phyloP scores from a whole-genome alignment of 2,888 invertebrate species.

The Ceraclea dissimilis region DNA sequence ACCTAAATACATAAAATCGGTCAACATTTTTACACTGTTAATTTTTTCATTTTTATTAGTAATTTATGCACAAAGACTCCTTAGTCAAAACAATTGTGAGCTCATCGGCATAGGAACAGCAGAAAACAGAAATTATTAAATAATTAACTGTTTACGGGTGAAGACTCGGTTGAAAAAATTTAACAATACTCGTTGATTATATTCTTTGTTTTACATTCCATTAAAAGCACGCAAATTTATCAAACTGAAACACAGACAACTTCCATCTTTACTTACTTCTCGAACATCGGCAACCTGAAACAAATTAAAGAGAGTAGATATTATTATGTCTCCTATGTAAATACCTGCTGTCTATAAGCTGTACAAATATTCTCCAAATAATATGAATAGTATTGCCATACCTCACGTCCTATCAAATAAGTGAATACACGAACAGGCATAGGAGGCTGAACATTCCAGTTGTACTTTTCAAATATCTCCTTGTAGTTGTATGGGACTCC shows the following conservation, averaged over 20 bases:
- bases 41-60: background rate
- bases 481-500: constrained; percentile 93
- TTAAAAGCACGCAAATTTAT: no score
- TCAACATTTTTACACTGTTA: background rate
- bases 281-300: constrained; percentile 24
- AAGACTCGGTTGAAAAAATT: no score
- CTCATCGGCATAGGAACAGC: no score
- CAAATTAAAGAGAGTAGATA: background rate
- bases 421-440: constrained; percentile 94
- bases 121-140: no score
- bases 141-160: no score
- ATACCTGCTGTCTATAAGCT: no score
- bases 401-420: constrained; percentile 91
- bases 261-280: constrained; percentile 12
- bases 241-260: no score
- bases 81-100: background rate
- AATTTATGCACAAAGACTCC: background rate
- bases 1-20: constrained; percentile 52
- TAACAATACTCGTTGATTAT: no score
- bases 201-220: no score
- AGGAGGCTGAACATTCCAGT: constrained; percentile 66
- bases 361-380: background rate
- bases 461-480: constrained; percentile 85
- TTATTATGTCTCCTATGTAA: no score
- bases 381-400: constrained; percentile 27